Base-by-base conservation (phyloP, 2,113 vertebrate genomes). In the Leiothrix lutea region DNA sequence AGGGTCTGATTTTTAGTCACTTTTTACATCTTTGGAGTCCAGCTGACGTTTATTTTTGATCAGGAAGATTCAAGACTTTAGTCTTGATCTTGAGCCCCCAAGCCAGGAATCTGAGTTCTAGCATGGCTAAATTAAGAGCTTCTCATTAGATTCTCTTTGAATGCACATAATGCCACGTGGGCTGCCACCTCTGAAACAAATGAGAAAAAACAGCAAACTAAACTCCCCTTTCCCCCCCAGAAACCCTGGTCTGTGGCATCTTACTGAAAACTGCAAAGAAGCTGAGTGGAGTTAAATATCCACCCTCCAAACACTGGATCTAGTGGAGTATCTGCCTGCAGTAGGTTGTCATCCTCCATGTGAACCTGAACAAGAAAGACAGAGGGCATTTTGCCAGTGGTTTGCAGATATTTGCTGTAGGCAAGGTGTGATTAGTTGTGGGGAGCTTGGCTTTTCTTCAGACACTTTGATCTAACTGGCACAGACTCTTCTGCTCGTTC, bases 401-500 rank as follows among this genome's bases (percentile, higher is more conserved):
- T 95, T 92, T 84, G 86, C 84, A 92, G 80, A 60, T 81, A 84
- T 31, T 79, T 87, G 73, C 89, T 74, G 36, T 72, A 64, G 89
- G 86, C 69, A 50, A 92, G 57, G 40, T 3, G 0, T 72, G 56
- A 64, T 91, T 47, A 84, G 36, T 92, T 78, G 36, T 61, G 77
- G 62, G 44, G 67, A 79, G 79, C 66, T 92, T 92, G 84, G 86
- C 72, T 91, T 88, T 64, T 4, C 1, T 81, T 81, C 79, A 58
- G 65, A 29, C 3, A 0, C 47, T 91, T 83, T 88, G 80, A 84
- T 84, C 60, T 79, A 29, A 66, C n/a, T 90, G 86, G 82, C 73
- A 80, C 29, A 57, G 86, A 45, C 24, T 62, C 23, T 78, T 90
- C 33, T 71, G 44, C 44, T 53, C 0, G 0, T 74, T 86, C 48